These are phyloP conservation scores for Chirona hameri DNA, from an alignment of 2,888 invertebrate genomes.

Conservation along the genomic window DNA sequence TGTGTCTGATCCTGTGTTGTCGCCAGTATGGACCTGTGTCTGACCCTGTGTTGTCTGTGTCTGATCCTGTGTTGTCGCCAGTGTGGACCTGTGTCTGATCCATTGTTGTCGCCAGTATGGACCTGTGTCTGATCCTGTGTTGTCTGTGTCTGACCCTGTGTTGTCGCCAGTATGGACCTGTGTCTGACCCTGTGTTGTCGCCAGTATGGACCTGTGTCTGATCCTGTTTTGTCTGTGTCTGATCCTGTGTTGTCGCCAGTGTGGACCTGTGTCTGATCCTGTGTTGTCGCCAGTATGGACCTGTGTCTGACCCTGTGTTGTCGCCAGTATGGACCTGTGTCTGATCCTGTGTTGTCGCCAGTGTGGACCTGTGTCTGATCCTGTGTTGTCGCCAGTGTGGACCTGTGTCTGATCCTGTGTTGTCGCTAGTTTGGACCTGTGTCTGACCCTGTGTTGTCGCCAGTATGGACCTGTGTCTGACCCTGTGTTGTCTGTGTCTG, in stretches of 20 bases:
- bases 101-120: too few relatives aligned
- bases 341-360: too few relatives aligned
- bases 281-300: constrained; percentile 55
- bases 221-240: too few relatives aligned
- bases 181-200: constrained; percentile 28
- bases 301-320: constrained; percentile 49
- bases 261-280: constrained; percentile 23
- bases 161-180: not conserved
- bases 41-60: too few relatives aligned
- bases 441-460: too few relatives aligned
- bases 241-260: too few relatives aligned
- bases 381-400: constrained; percentile 53
- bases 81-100: constrained; percentile 76
- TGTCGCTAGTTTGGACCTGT: too few relatives aligned
- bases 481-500: constrained; percentile 23
- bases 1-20: too few relatives aligned
- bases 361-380: constrained; percentile 2
- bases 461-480: not conserved
- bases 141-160: too few relatives aligned
- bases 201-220: constrained; percentile 61
- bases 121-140: too few relatives aligned
- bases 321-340: too few relatives aligned
- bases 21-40: not conserved
- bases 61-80: constrained; percentile 31
- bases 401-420: constrained; percentile 51